Evolutionary conservation across 2,797 vertebrate genomes (phyloP).

Genomic region (Spheniscus humboldti): DNA sequence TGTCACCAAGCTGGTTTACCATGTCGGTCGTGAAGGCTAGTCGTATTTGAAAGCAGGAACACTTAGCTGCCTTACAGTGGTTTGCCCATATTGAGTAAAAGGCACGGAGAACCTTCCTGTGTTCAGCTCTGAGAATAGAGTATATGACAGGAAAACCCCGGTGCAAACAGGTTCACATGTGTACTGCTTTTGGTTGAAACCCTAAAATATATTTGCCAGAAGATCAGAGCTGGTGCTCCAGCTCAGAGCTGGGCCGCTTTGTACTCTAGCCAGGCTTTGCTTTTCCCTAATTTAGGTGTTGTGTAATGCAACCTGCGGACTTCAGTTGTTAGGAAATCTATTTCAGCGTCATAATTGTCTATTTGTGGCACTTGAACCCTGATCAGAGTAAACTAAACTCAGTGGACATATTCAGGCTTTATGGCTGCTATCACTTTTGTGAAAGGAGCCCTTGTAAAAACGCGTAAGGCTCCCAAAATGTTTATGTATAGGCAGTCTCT

Average conservation of each 20-base stretch:
- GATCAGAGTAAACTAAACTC: neutral
- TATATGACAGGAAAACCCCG: neutral
- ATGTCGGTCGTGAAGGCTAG: fast-evolving
- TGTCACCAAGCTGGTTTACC: neutral
- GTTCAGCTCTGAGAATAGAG: neutral
- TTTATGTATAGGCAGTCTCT: neutral
- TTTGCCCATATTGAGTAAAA: neutral
- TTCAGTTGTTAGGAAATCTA: neutral
- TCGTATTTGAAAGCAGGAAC: neutral
- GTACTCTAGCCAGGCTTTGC: neutral
- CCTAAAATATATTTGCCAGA: neutral
- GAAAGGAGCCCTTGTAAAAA: neutral
- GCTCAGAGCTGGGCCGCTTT: neutral
- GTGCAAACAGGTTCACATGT: neutral
- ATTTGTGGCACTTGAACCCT: neutral
- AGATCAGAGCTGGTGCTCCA: neutral
- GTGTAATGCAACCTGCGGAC: neutral
- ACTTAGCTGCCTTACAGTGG: neutral
- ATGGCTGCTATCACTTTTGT: neutral
- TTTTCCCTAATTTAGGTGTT: neutral
- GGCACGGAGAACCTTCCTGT: neutral
- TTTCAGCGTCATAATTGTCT: neutral
- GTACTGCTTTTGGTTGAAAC: neutral
- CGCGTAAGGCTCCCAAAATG: neutral
- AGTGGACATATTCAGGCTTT: neutral